Percentiles rank a stretch among this genome's conserved stretches.
phyloP scores from a whole-genome alignment of 2,888 invertebrate genomes.

The Pherbina coryleti region DNA sequence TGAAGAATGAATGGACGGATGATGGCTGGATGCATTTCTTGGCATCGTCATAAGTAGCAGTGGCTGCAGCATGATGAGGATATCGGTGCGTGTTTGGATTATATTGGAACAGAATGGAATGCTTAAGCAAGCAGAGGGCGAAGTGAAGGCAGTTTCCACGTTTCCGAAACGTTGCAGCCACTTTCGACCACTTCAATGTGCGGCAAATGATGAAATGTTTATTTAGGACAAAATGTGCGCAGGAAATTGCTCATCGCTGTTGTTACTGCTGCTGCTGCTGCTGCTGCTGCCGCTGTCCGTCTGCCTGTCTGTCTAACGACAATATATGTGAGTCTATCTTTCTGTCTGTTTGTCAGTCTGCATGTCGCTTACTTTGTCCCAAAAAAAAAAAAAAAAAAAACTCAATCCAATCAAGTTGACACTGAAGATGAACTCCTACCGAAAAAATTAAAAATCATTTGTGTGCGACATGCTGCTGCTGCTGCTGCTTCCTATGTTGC shows the following conservation, averaged over 20 bases:
- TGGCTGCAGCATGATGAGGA: background rate
- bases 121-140: background rate
- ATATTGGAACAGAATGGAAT: background rate
- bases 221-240: constrained; percentile 64
- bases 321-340: background rate
- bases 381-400: background rate
- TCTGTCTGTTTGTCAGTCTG: constrained; percentile 15
- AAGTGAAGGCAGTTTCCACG: background rate
- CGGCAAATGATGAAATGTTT: constrained; percentile 63
- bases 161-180: constrained; percentile 3
- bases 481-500: background rate
- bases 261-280: background rate
- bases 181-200: constrained; percentile 46
- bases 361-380: background rate
- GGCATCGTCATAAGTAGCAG: background rate
- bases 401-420: constrained; percentile 35
- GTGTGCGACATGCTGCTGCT: constrained; percentile 16
- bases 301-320: background rate
- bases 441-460: constrained; percentile 11
- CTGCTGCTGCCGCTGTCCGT: background rate
- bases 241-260: constrained; percentile 63
- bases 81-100: constrained; percentile 26
- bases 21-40: constrained; percentile 24
- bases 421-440: constrained; percentile 16
- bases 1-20: constrained; percentile 37